Base-by-base conservation (phyloP, 2,888 invertebrate species). In the Dusona sp. region DNA sequence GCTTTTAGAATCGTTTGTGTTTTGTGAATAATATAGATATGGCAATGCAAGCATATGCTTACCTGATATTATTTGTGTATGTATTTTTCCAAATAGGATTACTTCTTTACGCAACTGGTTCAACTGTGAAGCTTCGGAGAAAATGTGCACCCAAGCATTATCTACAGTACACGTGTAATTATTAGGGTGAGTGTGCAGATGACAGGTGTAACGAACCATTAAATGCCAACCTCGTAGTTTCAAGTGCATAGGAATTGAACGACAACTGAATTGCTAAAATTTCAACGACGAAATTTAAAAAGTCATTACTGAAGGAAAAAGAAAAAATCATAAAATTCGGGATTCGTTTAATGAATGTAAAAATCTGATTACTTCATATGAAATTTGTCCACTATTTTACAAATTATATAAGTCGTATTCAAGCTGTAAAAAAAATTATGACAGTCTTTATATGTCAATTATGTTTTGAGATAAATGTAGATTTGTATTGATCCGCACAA, bases 181-280 rank as follows among this genome's bases (percentile, higher is more conserved):
- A 33, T 57, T 33, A 61, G n/a, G n/a, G n/a, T 25, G 25, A 25
- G 70, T 45, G 65, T 72, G 72, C 45, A 73, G 54, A 57, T 73
- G 77, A 81, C 67, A 45, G 83, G 33, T 42, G 75, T 75, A 72
- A 72, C 79, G 75, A 51, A 65, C 64, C 45, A 80, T 22, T 45
- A 42, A 75, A 54, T 19, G 38, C 42, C 64, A 45, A 45, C 38
- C 13, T 19, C 70, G 48, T 48, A n/a, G 16, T 19, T 64, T 64
- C 33, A 61, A 61, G 51, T 38, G 48, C 11, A 13, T 22, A 67
- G 73, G 74, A 74, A 79, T 68, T 8, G 45, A 51, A 29, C 8
- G 7, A 42, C 42, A 51, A 57, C 4, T 68, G 25, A 73, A 57
- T 54, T 36, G 19, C n/a, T 13, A 38, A n/a, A n/a, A 19, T 16